Evolutionary conservation across 1,140 invertebrate genomes (phyloP).

Genomic region (Trichonephila inaurata): DNA sequence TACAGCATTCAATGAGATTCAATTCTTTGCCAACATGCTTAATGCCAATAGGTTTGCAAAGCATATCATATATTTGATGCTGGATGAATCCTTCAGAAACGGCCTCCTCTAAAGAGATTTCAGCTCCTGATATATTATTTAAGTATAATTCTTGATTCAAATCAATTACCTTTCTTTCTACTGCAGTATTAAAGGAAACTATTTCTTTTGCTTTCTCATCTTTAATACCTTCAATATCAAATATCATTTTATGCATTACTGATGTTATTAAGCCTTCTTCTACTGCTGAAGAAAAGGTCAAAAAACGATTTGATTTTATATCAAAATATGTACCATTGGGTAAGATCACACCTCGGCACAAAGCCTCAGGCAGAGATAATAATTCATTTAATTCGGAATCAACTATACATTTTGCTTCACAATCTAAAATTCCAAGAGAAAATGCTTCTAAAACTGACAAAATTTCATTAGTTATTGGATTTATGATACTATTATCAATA

Average conservation of each 20-base stretch:
- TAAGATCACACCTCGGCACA: constrained; percentile 88
- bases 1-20: constrained; percentile 91
- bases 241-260: constrained; percentile 91
- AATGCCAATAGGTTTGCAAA: constrained; percentile 90
- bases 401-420: constrained; percentile 91
- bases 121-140: constrained; percentile 88
- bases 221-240: constrained; percentile 94
- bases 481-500: constrained; percentile 89
- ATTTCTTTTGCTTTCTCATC: constrained; percentile 90
- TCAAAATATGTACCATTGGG: constrained; percentile 88
- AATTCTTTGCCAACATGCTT: constrained; percentile 86
- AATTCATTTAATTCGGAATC: constrained; percentile 88
- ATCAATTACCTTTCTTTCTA: constrained; percentile 89
- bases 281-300: constrained; percentile 89
- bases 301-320: constrained; percentile 85
- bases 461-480: constrained; percentile 88
- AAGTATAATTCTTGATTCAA: constrained; percentile 87
- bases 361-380: constrained; percentile 90
- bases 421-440: constrained; percentile 91
- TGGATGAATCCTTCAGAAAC: constrained; percentile 82
- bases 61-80: constrained; percentile 90
- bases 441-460: constrained; percentile 92
- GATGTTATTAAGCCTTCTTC: constrained; percentile 92
- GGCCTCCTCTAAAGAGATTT: constrained; percentile 86
- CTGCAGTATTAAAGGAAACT: constrained; percentile 92